phyloP scores from a whole-genome alignment of 2,113 vertebrate genomes.

The Corythaixoides concolor region DNA sequence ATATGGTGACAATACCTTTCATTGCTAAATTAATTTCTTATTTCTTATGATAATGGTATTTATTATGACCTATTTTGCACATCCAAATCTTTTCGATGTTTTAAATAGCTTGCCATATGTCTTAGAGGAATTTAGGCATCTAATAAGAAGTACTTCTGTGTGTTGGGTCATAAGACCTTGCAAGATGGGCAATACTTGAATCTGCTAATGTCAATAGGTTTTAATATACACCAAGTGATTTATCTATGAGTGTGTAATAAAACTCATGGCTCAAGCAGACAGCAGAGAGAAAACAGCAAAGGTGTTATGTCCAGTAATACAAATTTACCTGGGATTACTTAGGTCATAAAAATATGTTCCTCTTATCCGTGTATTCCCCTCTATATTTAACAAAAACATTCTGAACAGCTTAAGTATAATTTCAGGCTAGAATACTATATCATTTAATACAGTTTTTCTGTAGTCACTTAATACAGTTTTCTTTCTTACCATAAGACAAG shows the following conservation, averaged over 20 bases:
- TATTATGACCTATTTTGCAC: not conserved
- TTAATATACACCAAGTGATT: not conserved
- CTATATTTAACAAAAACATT: not conserved
- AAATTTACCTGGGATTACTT: not conserved
- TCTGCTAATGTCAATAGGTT: not conserved
- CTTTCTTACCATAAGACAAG: constrained; percentile 84
- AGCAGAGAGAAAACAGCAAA: not conserved
- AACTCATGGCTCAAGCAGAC: not conserved
- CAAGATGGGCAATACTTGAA: not conserved
- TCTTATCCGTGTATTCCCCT: not conserved
- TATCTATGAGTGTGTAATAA: not conserved
- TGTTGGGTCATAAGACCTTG: not conserved
- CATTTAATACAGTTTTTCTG: not conserved
- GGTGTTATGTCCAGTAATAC: not conserved
- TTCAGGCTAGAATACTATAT: not conserved
- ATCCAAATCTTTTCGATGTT: not conserved
- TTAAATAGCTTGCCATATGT: not conserved
- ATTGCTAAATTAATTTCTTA: not conserved
- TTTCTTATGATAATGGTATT: not conserved
- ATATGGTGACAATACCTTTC: not conserved
- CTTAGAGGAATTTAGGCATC: not conserved
- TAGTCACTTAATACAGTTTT: not conserved
- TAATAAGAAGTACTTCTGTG: not conserved
- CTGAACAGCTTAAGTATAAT: not conserved
- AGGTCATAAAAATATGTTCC: not conserved